Evolutionary conservation across 2,888 invertebrate genomes (phyloP).

Genomic region (Ellobium chinense): DNA sequence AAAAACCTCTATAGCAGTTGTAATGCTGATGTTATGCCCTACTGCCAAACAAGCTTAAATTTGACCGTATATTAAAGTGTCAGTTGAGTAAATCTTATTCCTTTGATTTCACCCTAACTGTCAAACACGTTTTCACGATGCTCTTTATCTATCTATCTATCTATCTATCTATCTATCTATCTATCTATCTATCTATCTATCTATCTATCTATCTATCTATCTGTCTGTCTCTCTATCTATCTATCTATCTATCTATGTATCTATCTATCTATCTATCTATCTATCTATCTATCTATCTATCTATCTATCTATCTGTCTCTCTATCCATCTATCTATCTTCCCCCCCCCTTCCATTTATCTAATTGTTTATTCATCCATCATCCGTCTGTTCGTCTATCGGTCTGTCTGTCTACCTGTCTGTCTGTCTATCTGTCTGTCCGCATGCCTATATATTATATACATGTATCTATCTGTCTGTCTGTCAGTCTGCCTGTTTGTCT

Average conservation of each 20-base stretch:
- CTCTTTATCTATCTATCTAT: neutral
- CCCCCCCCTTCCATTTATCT: neutral
- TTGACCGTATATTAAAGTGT: no score
- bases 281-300: neutral
- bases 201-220: neutral
- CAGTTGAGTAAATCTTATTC: no score
- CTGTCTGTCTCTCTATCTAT: conserved; percentile 11
- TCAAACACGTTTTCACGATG: no score
- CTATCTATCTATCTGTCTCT: neutral
- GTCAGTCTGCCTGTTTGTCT: no score
- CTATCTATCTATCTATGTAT: neutral
- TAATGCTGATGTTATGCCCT: no score
- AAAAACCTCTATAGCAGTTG: no score
- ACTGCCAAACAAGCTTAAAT: no score
- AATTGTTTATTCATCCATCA: neutral
- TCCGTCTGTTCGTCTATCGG: neutral
- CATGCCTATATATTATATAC: neutral
- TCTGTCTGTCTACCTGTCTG: neutral
- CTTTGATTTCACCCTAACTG: no score
- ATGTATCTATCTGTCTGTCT: no score
- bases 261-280: neutral
- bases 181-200: neutral
- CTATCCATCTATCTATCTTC: neutral
- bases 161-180: conserved; percentile 5
- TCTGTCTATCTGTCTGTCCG: neutral